Base-by-base conservation (phyloP, 2,888 invertebrate species). In the Drosophila phalerata region DNA sequence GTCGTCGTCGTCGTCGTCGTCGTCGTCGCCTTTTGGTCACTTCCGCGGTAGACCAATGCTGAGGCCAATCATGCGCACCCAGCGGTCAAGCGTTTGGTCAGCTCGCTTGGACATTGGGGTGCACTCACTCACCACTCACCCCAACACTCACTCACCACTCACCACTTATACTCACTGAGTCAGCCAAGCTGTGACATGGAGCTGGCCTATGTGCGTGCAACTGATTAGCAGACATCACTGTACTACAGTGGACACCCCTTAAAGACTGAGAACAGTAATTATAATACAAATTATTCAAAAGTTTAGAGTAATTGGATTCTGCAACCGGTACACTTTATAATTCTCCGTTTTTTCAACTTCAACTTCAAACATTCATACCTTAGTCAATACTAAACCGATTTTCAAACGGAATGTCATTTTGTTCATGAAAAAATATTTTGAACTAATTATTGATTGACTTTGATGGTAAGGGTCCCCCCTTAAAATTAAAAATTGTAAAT, bases 1-100 rank as follows among this genome's bases (percentile, higher is more conserved):
- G 73, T 34, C 34, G 13, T n/a, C 6, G 5, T 13, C 81, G 79
- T 56, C n/a, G 40, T 25, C 52, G 37, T 32, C 55, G 47, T 49
- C 53, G 37, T 45, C 49, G 57, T 57, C 60, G 74, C 49, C 81
- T 78, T 70, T 81, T 81, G 88, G 88, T 88, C 83, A 84, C 75
- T 85, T 77, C 70, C 74, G 88, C 69, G 88, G 82, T 85, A 73
- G 68, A 78, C 61, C 73, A 61, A 67, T 48, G 81, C 75, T 52
- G 61, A 68, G 74, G 85, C 69, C 79, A 81, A 85, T 85, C 76
- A 63, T 53, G 63, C 60, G 85, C 81, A 81, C 85, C 76, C 88
- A 88, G 88, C 55, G 83, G 88, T 83, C 88, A 83, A 79, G 70
- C 72, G 45, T 34, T 60, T 37, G 69, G 72, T 60, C 74, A 71